A percentile compares a stretch with the other conserved stretches of the same genome.
Evolutionary conservation across 2,888 invertebrate genomes (phyloP).

Genomic region (Plemyria rubiginata): DNA sequence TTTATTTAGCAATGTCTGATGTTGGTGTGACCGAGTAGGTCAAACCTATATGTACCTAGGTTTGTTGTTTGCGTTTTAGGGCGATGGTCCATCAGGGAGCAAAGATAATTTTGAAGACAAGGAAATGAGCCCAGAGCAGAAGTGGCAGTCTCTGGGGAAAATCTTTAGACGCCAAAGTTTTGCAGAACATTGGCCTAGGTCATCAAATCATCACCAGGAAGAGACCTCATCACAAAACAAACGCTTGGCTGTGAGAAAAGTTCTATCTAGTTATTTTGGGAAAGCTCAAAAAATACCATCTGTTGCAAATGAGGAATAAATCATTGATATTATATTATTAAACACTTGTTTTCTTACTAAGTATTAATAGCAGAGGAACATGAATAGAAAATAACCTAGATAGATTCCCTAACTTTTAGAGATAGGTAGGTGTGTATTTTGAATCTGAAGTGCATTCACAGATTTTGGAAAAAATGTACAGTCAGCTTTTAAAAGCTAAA

Average conservation of each 20-base stretch:
- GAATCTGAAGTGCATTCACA: no score
- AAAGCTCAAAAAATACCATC: constrained; percentile 63
- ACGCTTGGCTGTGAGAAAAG: constrained; percentile 72
- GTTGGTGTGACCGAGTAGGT: neutral
- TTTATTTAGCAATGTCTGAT: neutral
- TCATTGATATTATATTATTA: constrained; percentile 1
- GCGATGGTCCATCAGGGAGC: constrained; percentile 69
- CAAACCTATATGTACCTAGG: neutral
- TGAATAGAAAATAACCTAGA: no score
- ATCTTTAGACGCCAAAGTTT: constrained; percentile 78
- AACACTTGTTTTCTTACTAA: neutral
- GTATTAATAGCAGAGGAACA: no score
- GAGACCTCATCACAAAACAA: constrained; percentile 69
- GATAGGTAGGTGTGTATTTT: no score
- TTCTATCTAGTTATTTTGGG: constrained; percentile 75
- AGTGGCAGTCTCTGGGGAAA: constrained; percentile 81
- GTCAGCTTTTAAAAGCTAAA: no score
- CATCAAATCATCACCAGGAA: constrained; percentile 60
- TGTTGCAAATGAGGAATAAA: constrained; percentile 59
- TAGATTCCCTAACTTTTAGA: no score
- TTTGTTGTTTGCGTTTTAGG: constrained; percentile 52
- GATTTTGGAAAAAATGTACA: no score
- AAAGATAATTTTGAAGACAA: constrained; percentile 70
- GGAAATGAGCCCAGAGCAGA: constrained; percentile 72
- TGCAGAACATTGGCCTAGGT: constrained; percentile 68